phyloP scores from a whole-genome alignment of 2,113 vertebrate species.

The Chiloscyllium plagiosum region DNA sequence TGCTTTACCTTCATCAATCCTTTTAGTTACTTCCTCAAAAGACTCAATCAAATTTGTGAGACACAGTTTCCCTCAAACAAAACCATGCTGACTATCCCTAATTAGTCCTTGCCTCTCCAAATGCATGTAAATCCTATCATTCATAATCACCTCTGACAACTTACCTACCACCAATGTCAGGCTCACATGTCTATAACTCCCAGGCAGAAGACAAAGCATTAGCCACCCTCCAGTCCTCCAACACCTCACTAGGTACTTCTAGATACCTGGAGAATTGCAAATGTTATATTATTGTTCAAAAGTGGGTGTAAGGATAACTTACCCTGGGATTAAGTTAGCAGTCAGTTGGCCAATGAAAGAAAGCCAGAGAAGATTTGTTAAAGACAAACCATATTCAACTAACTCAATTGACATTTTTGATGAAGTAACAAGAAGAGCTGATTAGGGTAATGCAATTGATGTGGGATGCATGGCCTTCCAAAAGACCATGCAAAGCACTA shows the following conservation, averaged over 20 bases:
- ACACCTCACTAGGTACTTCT: not conserved
- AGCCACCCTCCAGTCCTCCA: too few relatives aligned
- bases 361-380: not conserved
- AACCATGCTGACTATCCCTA: too few relatives aligned
- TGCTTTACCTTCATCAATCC: too few relatives aligned
- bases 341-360: not conserved
- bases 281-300: not conserved
- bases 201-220: too few relatives aligned
- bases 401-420: not conserved
- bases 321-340: not conserved
- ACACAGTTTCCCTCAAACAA: too few relatives aligned
- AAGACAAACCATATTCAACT: not conserved
- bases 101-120: too few relatives aligned
- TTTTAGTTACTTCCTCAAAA: too few relatives aligned
- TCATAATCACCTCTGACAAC: too few relatives aligned
- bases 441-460: not conserved
- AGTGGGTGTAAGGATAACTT: not conserved
- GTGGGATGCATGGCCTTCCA: not conserved
- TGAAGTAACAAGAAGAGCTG: not conserved
- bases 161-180: too few relatives aligned
- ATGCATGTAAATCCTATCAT: too few relatives aligned
- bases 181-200: too few relatives aligned
- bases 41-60: too few relatives aligned
- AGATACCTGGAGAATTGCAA: not conserved
- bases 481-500: not conserved